phyloP scores from a whole-genome alignment of 1,140 invertebrate genomes.

The Amphibalanus amphitrite region DNA sequence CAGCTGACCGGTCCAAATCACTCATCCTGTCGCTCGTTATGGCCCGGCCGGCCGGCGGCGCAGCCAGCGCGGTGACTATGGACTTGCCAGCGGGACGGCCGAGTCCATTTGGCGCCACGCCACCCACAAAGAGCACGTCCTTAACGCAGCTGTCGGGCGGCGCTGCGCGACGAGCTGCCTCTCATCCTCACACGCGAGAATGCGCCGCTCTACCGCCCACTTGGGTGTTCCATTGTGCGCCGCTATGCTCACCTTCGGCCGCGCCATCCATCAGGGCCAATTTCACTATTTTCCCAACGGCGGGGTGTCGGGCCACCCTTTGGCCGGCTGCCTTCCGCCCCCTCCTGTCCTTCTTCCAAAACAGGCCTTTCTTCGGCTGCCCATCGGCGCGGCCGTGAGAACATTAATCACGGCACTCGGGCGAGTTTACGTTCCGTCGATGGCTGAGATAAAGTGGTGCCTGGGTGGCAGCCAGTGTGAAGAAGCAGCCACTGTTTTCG shows the following conservation, averaged over 20 bases:
- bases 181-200: not conserved
- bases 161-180: not conserved
- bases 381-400: not conserved
- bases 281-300: not conserved
- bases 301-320: not conserved
- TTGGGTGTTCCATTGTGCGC: not conserved
- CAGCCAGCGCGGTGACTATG: too few species aligned
- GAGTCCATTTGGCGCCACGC: not conserved
- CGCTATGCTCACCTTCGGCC: not conserved
- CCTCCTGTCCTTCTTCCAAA: not conserved
- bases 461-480: not conserved
- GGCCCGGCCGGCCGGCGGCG: too few species aligned
- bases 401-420: not conserved
- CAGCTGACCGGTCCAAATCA: not conserved
- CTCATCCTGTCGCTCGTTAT: not conserved
- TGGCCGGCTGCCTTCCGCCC: not conserved
- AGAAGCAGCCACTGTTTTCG: not conserved
- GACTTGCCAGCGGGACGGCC: too few species aligned
- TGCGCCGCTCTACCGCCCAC: not conserved
- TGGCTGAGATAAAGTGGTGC: not conserved
- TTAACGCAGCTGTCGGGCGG: not conserved
- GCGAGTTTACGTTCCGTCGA: not conserved
- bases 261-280: not conserved
- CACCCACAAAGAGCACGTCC: not conserved
- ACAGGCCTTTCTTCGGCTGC: not conserved